Evolutionary conservation across 1,140 invertebrate genomes (phyloP), one percentile per base, ranked within the genome.

Genomic region (Propsilocerus akamusi): DNA sequence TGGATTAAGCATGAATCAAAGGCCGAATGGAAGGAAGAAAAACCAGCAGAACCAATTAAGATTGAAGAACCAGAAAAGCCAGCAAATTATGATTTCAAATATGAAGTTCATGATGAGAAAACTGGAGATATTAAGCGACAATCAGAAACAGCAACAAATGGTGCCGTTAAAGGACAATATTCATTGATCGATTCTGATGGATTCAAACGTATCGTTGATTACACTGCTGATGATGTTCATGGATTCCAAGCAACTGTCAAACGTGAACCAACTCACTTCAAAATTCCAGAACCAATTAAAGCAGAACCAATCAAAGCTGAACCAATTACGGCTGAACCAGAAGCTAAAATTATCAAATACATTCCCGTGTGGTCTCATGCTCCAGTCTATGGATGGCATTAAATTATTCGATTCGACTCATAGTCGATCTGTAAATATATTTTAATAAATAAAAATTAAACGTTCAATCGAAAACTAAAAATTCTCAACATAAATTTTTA

Each of bases 161-260:
- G 75, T 53, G 64, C 69, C 26, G 76, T 78, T 14, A 66, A 72
- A 49, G 75, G 75, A 41, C 62, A 67, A 25, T 78, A 77, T 62
- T 73, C 71, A 41, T 61, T 78, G 23, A 62, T 76, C 49, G 74
- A 77, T 55, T 69, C 76, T n/a, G 75, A 85, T 58, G 80, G 80
- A 32, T 78, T 74, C 55, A 68, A 73, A 56, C 72, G 81, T 52
- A 77, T 77, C 54, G 81, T 83, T 46, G 75, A 81, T 26, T 85
- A 84, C 66, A 80, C 77, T 28, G 78, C 81, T 50, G 80, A 83
- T 57, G 72, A 77, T 17, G 71, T 81, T 58, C 77, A 72, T 56
- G 81, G 81, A 54, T 80, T 82, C 62, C 74, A 80, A 63, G 81
- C 81, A 1, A 65, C 77, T 20, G 73, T 83, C 6, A 70, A 69